Evolutionary conservation across 1,140 invertebrate species (phyloP).

Genomic region (Trichonephila clavipes): DNA sequence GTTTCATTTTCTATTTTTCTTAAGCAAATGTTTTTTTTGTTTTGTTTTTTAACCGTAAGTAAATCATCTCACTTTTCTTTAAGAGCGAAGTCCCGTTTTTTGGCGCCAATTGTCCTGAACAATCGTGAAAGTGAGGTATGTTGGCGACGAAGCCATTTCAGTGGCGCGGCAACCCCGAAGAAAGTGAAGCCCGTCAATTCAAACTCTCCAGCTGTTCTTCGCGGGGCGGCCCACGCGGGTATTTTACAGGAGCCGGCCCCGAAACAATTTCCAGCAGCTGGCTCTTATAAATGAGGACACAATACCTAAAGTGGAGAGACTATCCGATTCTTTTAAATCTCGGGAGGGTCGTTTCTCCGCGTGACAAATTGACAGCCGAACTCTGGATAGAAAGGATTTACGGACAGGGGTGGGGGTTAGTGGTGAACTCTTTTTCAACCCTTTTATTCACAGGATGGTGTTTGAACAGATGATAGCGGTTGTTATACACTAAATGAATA

Average conservation of each 20-base stretch:
- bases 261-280: background rate
- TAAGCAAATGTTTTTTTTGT: too few relatives aligned
- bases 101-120: background rate
- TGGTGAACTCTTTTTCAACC: background rate
- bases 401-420: background rate
- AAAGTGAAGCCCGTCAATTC: slow-evolving; percentile 19
- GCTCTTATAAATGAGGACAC: background rate
- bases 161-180: background rate
- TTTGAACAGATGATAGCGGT: background rate
- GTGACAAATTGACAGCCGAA: background rate
- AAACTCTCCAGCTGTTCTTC: background rate
- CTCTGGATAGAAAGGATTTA: background rate
- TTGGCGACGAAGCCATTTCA: slow-evolving; percentile 8
- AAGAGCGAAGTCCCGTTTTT: background rate
- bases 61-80: background rate
- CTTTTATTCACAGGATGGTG: background rate
- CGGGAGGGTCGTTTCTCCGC: background rate
- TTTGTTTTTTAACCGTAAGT: too few relatives aligned
- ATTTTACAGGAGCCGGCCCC: background rate
- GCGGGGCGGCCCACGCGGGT: background rate
- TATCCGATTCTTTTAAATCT: background rate
- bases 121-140: background rate
- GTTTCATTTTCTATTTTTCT: too few relatives aligned
- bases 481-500: background rate
- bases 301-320: background rate